phyloP scores from a whole-genome alignment of 2,888 invertebrate species.

The Drosophila neutralis region DNA sequence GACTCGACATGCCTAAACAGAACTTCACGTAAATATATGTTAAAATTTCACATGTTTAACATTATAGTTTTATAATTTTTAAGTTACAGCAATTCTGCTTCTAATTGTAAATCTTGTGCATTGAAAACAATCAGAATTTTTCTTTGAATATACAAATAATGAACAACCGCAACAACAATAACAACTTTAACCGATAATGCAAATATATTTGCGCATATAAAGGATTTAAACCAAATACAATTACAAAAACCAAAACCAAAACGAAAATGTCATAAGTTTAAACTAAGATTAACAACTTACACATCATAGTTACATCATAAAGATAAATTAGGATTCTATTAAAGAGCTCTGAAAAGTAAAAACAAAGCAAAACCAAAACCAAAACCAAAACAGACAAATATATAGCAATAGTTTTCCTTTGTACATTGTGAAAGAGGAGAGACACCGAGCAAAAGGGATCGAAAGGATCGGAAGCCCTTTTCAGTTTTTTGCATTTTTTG shows the following conservation, averaged over 20 bases:
- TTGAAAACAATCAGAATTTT: slow-evolving; percentile 85
- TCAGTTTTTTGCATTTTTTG: slow-evolving; percentile 28
- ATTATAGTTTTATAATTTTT: slow-evolving; percentile 80
- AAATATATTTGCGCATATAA: slow-evolving; percentile 30
- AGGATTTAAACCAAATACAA: slow-evolving; percentile 35
- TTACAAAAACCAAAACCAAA: slow-evolving; percentile 51
- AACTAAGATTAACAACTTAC: slow-evolving; percentile 61
- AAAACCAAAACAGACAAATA: slow-evolving; percentile 5
- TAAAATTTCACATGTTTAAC: slow-evolving; percentile 46
- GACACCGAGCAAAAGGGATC: slow-evolving; percentile 34
- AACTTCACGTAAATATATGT: slow-evolving; percentile 48
- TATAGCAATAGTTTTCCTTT: slow-evolving; percentile 57
- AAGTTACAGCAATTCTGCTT: slow-evolving; percentile 85
- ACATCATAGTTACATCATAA: slow-evolving; percentile 43
- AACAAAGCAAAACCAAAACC: slow-evolving; percentile 32
- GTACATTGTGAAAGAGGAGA: slow-evolving; percentile 39
- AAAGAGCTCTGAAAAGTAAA: slow-evolving; percentile 42
- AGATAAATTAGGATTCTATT: slow-evolving; percentile 56
- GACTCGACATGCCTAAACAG: slow-evolving; percentile 38
- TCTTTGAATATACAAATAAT: slow-evolving; percentile 79
- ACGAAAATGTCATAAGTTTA: slow-evolving; percentile 62
- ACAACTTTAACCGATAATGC: slow-evolving; percentile 32
- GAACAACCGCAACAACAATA: slow-evolving; percentile 39
- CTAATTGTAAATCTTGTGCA: slow-evolving; percentile 85
- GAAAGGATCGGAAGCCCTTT: slow-evolving; percentile 33